Base-by-base conservation (phyloP, 2,113 vertebrate species). In the Laterallus jamaicensis region DNA sequence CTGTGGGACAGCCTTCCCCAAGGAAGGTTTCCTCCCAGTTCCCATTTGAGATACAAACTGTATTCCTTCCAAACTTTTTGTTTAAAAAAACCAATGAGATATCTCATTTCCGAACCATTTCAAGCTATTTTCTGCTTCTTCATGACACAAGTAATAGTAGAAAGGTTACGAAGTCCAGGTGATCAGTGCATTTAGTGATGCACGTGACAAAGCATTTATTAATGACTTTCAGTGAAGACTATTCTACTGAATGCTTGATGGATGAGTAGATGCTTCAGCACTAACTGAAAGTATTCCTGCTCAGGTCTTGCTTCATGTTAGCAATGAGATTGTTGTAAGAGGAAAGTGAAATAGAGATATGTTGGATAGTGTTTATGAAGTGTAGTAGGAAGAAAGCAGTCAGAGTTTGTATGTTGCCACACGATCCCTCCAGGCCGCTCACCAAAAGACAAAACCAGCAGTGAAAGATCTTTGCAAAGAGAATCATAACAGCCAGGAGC, bases 1-100 rank as follows among this genome's bases (percentile, higher is more conserved):
- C 3, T 31, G 8, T 88, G 66, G 66, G 80, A 93, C 47, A 84
- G n/a, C 58, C 47, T 84, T 60, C 32, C 31, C 68, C 54, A 63
- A 73, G 70, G 44, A 86, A 93, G 17, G 8, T 94, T 69, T 93
- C 52, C 73, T 95, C 64, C 82, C 56, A 60, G 80, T 63, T 92
- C 32, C 68, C 59, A 32, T 86, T 56, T 29, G 12, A n/a, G 39
- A 47, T 44, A 50, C 12, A 37, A 82, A 40, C 18, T 5, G 4
- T 54, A 55, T 86, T 93, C 60, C 60, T 78, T 85, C 42, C 12
- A 86, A 67, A 49, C 9, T n/a, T 88, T 86, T 47, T 32, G 3
- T 71, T 18, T 35, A 35, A 18, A 47, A n/a, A 63, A 82, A 25
- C 55, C 12, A 20, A 3, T 31, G 8, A 62, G 21, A 32, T 40